Evolutionary conservation across 2,888 invertebrate species (phyloP).

Genomic region (Luperina testacea): DNA sequence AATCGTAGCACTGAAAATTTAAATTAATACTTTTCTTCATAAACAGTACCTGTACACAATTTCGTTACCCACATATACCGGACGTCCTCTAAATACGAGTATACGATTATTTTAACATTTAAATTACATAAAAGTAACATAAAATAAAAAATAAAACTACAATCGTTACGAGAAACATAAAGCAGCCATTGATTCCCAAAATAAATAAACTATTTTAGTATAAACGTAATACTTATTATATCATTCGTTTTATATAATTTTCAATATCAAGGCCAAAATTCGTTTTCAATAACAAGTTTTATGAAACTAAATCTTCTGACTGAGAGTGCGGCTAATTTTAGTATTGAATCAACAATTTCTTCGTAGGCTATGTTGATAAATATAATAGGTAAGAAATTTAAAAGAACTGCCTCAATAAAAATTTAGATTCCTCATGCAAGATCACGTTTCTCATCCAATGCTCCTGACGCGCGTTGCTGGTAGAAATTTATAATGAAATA

Average conservation of each 20-base stretch:
- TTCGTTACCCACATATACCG: neutral
- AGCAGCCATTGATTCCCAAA: constrained; percentile 47
- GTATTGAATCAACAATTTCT: neutral
- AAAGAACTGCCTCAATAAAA: neutral
- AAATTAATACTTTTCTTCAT: constrained; percentile 10
- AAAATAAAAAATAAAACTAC: constrained; percentile 49
- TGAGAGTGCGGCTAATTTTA: constrained; percentile 6
- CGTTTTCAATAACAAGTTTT: constrained; percentile 37
- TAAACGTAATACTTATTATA: constrained; percentile 46
- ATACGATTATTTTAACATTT: constrained; percentile 39
- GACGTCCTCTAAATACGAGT: constrained; percentile 29
- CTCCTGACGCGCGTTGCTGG: neutral
- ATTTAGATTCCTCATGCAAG: neutral
- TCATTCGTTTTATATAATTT: constrained; percentile 51
- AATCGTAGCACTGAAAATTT: neutral
- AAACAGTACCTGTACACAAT: neutral
- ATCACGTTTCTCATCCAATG: neutral
- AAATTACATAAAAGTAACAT: constrained; percentile 42
- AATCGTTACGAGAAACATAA: constrained; percentile 45
- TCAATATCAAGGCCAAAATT: constrained; percentile 53
- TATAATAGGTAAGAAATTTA: neutral
- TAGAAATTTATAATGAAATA: too few species aligned
- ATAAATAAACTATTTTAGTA: constrained; percentile 43
- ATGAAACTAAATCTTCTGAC: constrained; percentile 23
- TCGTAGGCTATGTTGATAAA: neutral